Evolutionary conservation across 2,888 invertebrate genomes (phyloP), one percentile per base, ranked within the genome.

Genomic region (Acanthosepion pharaonis): DNA sequence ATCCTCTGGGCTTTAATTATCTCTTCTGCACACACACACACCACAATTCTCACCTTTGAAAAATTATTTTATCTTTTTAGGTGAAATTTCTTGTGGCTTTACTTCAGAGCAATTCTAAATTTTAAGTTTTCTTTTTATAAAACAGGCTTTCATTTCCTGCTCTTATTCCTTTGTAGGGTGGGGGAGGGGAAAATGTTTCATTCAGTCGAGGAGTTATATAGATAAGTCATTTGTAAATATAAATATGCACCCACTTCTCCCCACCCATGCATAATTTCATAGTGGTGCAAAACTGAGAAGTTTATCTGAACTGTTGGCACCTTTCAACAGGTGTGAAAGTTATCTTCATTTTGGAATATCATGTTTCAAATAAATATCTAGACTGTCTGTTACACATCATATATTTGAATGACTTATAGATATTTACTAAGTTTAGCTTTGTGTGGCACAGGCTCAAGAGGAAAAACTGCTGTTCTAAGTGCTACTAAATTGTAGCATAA

Each of bases 281-380:
- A 15, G 15, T 15, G 15, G 55, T 55, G 55, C 20, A 20, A n/a
- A n/a, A 78, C n/a, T n/a, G 23, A n/a, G 25, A n/a, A 78, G 78
- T 78, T 78, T 78, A 78, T 78, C 78, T 78, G 15, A 78, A 78
- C 4, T 78, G 78, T 33, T 78, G n/a, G 15, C n/a, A 33, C 78
- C n/a, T 78, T 78, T 78, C n/a, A 78, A n/a, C n/a, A n/a, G 78
- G 78, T 78, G 78, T 78, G 78, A 78, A 78, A 78, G 78, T 78
- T 78, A 78, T 78, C 78, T 78, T 78, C n/a, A n/a, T 78, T 33
- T 78, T 9, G 33, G 78, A 15, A 78, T 78, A 78, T 78, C 78
- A 33, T 5, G n/a, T 78, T 78, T 78, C 78, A n/a, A 78, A 78
- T 78, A 11, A 18, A 78, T 78, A 78, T 78, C 78, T 78, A 78